Conservation (phyloP, 2,888 invertebrate genomes). For the Scaptomyza polygonia region DNA sequence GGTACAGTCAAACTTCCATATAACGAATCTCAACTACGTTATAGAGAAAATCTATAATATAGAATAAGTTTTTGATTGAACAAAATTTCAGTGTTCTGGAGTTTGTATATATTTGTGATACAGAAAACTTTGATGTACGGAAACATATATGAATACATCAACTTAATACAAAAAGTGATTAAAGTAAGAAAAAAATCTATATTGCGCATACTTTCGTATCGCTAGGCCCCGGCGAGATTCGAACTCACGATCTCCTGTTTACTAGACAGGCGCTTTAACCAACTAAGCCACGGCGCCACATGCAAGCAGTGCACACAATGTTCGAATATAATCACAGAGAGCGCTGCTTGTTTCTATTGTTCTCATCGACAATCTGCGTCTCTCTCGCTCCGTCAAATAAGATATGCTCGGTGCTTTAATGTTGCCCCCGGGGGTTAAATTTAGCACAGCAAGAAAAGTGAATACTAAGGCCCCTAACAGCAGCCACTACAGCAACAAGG, state of each 20-base stretch:
- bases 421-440: conserved; percentile 40
- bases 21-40: no score
- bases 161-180: neutral
- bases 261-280: conserved; percentile 85
- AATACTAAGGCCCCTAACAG: neutral
- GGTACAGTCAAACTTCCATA: no score
- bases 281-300: conserved; percentile 84
- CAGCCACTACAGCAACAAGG: conserved; percentile 5
- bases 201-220: conserved; percentile 12
- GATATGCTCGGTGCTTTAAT: neutral
- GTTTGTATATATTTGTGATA: no score
- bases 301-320: conserved; percentile 29
- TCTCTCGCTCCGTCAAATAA: conserved; percentile 12
- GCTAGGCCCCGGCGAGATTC: conserved; percentile 84
- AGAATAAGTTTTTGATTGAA: no score
- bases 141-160: no score
- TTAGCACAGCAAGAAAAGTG: conserved; percentile 28
- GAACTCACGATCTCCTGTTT: conserved; percentile 85
- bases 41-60: no score
- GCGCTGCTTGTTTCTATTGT: neutral
- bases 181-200: conserved; percentile 4
- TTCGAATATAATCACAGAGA: conserved; percentile 24
- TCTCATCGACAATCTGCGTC: neutral
- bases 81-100: no score
- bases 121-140: no score